phyloP scores from a whole-genome alignment of 2,888 invertebrate genomes.

The Pyralis farinalis region DNA sequence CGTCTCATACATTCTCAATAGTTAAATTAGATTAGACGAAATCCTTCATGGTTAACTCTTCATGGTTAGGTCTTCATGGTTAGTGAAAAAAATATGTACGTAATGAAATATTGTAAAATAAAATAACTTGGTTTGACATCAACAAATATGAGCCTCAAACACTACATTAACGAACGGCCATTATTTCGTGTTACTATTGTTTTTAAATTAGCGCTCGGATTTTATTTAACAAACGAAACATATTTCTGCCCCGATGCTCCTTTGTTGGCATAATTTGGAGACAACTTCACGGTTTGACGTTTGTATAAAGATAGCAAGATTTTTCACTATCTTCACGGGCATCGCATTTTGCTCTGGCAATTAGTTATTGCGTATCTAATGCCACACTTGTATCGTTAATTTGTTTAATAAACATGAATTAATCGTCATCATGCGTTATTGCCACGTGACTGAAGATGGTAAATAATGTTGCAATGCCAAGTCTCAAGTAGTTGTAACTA shows the following conservation, averaged over 20 bases:
- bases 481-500: conserved; percentile 60
- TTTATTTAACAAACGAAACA: neutral
- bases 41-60: too few species aligned
- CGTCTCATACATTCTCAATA: too few species aligned
- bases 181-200: neutral
- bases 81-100: too few species aligned
- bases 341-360: conserved; percentile 22
- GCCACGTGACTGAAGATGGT: conserved; percentile 56
- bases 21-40: too few species aligned
- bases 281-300: conserved; percentile 16
- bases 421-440: conserved; percentile 40
- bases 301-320: conserved; percentile 22
- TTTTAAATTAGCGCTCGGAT: conserved; percentile 1
- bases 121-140: too few species aligned
- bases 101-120: too few species aligned
- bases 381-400: conserved; percentile 51
- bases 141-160: too few species aligned
- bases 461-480: conserved; percentile 62
- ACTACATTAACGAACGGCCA: neutral
- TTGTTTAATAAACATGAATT: conserved; percentile 76
- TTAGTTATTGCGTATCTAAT: conserved; percentile 31
- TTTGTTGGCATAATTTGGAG: neutral
- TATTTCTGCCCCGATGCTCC: conserved; percentile 3
- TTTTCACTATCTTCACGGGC: conserved; percentile 30
- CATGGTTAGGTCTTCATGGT: too few species aligned